Evolutionary conservation across 2,113 vertebrate species (phyloP).

Genomic region (Pelobates fuscus): DNA sequence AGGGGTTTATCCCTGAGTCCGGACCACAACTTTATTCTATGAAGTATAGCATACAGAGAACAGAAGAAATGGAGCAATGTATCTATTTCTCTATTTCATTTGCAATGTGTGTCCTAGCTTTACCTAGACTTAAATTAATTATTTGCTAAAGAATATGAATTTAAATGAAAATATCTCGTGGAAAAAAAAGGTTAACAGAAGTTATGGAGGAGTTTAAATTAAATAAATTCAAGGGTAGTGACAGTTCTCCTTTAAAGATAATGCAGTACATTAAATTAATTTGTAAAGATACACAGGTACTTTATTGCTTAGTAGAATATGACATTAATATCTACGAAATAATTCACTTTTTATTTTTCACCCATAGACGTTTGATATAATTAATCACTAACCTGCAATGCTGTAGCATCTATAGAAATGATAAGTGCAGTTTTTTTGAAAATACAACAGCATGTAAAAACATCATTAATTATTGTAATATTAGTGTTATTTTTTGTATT

Average conservation of each 20-base stretch:
- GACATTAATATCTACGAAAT: background rate
- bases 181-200: no score
- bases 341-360: background rate
- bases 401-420: conserved; percentile 22
- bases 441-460: conserved; percentile 6
- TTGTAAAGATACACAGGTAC: background rate
- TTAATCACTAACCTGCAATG: conserved; percentile 5
- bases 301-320: background rate
- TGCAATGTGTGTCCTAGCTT: no score
- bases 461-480: conserved; percentile 41
- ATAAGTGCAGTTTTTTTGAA: conserved; percentile 20
- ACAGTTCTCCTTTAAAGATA: background rate
- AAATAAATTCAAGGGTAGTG: no score
- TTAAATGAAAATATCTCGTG: no score
- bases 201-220: no score
- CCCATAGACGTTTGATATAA: background rate
- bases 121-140: no score
- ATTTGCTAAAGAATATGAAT: no score
- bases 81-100: no score
- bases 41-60: no score
- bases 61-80: no score
- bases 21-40: no score
- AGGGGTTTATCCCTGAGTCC: no score
- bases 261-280: background rate
- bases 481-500: conserved; percentile 9